Base-by-base conservation (phyloP, 53 echinoderm and acorn worm species). In the Actinopyga echinites region DNA sequence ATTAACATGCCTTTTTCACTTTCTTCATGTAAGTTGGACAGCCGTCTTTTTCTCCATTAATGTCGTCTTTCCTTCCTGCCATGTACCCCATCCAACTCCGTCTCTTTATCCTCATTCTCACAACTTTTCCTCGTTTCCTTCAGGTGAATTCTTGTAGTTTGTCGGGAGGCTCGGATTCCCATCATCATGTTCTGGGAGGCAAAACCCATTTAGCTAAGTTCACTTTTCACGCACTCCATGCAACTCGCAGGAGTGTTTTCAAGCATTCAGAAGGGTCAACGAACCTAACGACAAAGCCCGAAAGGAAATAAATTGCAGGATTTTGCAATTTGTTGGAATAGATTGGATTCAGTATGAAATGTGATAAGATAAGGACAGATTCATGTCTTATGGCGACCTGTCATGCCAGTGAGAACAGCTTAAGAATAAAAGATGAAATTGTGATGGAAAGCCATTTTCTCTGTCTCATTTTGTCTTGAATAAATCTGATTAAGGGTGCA, bases 161-260 rank as follows among this genome's bases (percentile, higher is more conserved):
- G 71, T 71, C 44, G 42, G 40, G 40, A 40, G 71, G 40, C 44
- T 71, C 71, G 40, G 71, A 71, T 71, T 71, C 71, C 71, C 71
- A 71, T 71, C 71, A 42, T 44, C 44, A 44, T 71, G 71, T 44
- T 42, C 71, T 71, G 24, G 71, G 71, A 71, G 44, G 71, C 71
- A 71, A 71, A 71, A 71, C 71, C 71, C 71, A 71, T 71, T 71
- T 71, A 71, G 44, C 71, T 71, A 71, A 71, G 71, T 71, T 71
- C 71, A 71, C 71, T 71, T 71, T 40, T 26, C 42, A 38, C 42
- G 40, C 71, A 71, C 71, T 71, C 23, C 44, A 35, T 42, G 71
- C 42, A 69, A 71, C 42, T 40, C 44, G n/a, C 42, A 42, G 49
- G 71, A 71, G 71, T 40, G 71, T 40, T 33, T 40, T 42, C 21